phyloP scores from a whole-genome alignment of 2,113 vertebrate genomes.

The Neodon shergylaensis region DNA sequence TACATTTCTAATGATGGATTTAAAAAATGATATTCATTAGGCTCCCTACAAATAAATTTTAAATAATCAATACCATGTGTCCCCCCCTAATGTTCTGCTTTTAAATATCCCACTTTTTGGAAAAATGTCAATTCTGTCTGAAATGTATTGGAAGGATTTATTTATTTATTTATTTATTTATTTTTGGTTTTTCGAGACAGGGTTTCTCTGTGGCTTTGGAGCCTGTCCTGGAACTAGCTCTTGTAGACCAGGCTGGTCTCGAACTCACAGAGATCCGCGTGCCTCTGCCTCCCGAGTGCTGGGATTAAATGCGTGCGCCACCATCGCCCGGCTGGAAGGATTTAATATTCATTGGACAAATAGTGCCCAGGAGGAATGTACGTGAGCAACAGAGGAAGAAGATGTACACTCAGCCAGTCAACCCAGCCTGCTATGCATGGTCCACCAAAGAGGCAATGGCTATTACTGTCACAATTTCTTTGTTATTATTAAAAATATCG shows the following conservation, averaged over 20 bases:
- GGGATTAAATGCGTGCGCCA: no score
- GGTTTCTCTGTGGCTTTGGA: no score
- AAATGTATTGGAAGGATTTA: background rate
- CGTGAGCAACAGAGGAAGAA: background rate
- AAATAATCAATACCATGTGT: background rate
- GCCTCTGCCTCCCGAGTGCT: no score
- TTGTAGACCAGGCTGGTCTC: no score
- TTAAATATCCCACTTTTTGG: slow-evolving; percentile 1
- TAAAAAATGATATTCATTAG: slow-evolving; percentile 9
- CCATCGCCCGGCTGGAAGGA: no score
- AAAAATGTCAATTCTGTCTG: background rate
- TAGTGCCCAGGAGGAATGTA: background rate
- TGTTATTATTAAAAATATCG: slow-evolving; percentile 1
- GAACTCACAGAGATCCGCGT: no score
- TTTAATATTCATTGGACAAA: background rate
- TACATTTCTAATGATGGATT: background rate
- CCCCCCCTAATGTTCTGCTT: background rate
- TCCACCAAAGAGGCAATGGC: background rate
- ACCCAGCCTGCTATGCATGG: background rate
- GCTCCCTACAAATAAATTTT: slow-evolving; percentile 22
- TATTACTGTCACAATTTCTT: background rate
- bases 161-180: no score
- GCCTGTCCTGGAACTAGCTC: no score
- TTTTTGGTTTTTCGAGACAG: no score
- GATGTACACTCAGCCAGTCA: background rate